Evolutionary conservation across 2,113 vertebrate genomes (phyloP), one percentile per base, ranked within the genome.

Genomic region (Myodes glareolus): DNA sequence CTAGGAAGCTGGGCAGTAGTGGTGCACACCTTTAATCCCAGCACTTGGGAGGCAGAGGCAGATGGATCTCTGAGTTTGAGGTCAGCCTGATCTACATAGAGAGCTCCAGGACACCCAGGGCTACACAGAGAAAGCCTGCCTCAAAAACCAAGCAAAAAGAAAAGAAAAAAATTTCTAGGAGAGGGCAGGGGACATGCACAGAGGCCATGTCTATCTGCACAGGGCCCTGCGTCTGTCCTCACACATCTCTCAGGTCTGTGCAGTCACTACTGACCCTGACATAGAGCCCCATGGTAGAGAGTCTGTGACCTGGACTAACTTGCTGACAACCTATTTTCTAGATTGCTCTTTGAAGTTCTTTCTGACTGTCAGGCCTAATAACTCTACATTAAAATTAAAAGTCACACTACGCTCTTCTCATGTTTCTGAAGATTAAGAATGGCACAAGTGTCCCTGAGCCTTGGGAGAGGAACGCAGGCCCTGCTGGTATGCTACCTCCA

Each of bases 371-470:
- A n/a, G 73, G 92, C 29, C 61, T 45, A 89, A 47, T 55, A 78
- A 95, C 31, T 87, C 77, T 3, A 86, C 68, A 76, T 87, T 63
- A 95, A 94, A 88, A 95, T 42, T 39, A 72, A 61, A 90, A 88
- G 76, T 65, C 91, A 95, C n/a, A 86, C 85, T 86, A 65, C n/a
- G n/a, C 77, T 90, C 12, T 94, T 84, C 63, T 93, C 70, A 88
- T 75, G 29, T n/a, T 80, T 94, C 39, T 95, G 70, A 91, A 61
- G 84, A 94, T 94, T 80, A 77, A 45, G 67, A 29, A 27, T 72
- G 70, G 70, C 67, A 73, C 47, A 55, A 67, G 1, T 67, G 55
- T 81, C 85, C 76, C 25, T 33, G n/a, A 88, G 90, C 39, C 27
- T 36, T 76, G 50, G 88, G 36, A 88, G 85, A 92, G 84, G 85